These are phyloP conservation scores for Actenoides hombroni DNA, from an alignment of 2,113 vertebrate genomes.

Conservation along the genomic window DNA sequence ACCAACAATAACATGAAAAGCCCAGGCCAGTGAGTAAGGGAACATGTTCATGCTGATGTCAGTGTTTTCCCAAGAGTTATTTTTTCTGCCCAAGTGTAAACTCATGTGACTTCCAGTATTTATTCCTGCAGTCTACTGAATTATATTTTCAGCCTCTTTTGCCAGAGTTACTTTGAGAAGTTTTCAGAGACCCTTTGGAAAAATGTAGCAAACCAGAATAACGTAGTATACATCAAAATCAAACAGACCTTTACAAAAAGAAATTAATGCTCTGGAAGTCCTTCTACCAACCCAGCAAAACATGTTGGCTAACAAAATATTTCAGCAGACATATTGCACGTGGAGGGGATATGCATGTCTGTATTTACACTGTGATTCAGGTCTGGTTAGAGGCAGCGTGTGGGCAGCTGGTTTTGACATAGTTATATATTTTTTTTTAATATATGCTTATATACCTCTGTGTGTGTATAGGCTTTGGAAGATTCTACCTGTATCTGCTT, in stretches of 20 bases:
- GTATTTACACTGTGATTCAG: slow-evolving; percentile 12
- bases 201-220: not conserved
- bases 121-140: not conserved
- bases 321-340: not conserved
- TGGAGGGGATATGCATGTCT: not conserved
- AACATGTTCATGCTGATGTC: not conserved
- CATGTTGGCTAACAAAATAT: not conserved
- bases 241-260: not conserved
- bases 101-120: not conserved
- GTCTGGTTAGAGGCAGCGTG: not conserved
- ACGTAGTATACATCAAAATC: not conserved
- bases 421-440: not conserved
- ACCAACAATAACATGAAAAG: not conserved
- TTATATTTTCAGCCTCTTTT: not conserved
- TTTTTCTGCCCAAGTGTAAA: not conserved
- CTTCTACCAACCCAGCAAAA: not conserved
- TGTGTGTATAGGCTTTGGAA: not conserved
- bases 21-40: not conserved
- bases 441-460: not conserved
- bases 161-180: not conserved
- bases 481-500: not conserved
- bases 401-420: not conserved
- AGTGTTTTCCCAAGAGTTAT: not conserved
- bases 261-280: not conserved
- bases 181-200: not conserved